Percentiles rank a stretch among this genome's conserved stretches.
Conservation (phyloP, 2,797 vertebrate genomes). For the Catamblyrhynchus diadema region DNA sequence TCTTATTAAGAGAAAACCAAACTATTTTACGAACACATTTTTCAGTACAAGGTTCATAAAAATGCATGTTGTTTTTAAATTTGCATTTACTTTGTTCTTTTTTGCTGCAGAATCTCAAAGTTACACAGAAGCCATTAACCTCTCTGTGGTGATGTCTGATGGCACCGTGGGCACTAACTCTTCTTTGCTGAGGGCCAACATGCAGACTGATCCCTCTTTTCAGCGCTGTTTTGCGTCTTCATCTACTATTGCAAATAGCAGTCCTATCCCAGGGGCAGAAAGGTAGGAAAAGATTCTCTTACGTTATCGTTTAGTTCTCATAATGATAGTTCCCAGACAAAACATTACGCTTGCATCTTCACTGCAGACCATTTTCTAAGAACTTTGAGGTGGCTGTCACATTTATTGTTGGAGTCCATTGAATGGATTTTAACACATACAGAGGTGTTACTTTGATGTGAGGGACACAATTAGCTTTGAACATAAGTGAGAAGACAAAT, state of each 20-base stretch:
- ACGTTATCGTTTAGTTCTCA: neutral
- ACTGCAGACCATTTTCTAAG: neutral
- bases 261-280: conserved; percentile 72
- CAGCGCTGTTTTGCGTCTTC: conserved; percentile 73
- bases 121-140: conserved; percentile 73
- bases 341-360: neutral
- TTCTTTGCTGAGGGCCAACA: conserved; percentile 70
- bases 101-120: conserved; percentile 75
- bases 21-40: neutral
- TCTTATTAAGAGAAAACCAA: neutral
- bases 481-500: neutral
- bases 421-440: neutral
- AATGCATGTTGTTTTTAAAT: neutral
- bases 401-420: neutral
- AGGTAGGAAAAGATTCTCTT: conserved; percentile 73
- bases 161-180: conserved; percentile 40
- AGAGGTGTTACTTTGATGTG: neutral
- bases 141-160: conserved; percentile 73
- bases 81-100: neutral
- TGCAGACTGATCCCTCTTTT: conserved; percentile 68
- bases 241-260: conserved; percentile 68
- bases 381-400: neutral
- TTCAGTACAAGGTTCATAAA: neutral
- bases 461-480: neutral
- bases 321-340: neutral